Conservation (phyloP, 2,888 invertebrate species). For the Teinopalpus imperialis region DNA sequence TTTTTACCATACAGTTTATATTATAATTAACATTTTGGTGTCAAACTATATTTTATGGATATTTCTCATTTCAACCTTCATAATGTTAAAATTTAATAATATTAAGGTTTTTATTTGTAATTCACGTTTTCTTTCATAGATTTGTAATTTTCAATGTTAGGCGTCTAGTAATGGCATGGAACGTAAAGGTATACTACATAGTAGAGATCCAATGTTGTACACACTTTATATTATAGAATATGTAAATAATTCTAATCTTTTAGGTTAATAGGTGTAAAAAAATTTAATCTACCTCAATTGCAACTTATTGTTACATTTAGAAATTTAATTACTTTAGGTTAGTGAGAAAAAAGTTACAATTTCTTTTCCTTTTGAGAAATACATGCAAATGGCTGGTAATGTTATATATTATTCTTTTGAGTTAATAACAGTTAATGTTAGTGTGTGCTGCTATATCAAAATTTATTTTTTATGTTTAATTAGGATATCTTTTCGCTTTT, state of each 20-base stretch:
- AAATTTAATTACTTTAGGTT: slow-evolving; percentile 75
- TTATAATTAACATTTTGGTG: not conserved
- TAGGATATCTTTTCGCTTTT: slow-evolving; percentile 56
- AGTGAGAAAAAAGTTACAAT: slow-evolving; percentile 54
- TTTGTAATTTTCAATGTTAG: slow-evolving; percentile 48
- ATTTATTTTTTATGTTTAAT: slow-evolving; percentile 58
- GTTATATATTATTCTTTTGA: slow-evolving; percentile 45
- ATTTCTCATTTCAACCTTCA: not conserved
- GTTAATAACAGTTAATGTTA: slow-evolving; percentile 51
- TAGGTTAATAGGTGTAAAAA: slow-evolving; percentile 81
- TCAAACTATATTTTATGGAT: slow-evolving; percentile 1
- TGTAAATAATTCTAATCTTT: slow-evolving; percentile 78
- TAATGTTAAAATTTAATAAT: slow-evolving; percentile 1
- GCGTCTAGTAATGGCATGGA: slow-evolving; percentile 56
- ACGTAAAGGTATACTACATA: slow-evolving; percentile 37
- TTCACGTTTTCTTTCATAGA: slow-evolving; percentile 35
- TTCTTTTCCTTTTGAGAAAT: slow-evolving; percentile 63
- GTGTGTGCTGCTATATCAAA: slow-evolving; percentile 69
- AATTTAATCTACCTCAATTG: slow-evolving; percentile 80
- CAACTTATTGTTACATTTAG: slow-evolving; percentile 76
- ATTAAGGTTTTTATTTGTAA: slow-evolving; percentile 3
- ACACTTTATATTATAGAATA: slow-evolving; percentile 65
- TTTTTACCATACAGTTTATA: too few relatives aligned
- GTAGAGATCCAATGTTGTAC: slow-evolving; percentile 65
- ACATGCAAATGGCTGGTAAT: slow-evolving; percentile 51